Base-by-base conservation (phyloP, 1,140 invertebrate genomes). In the Hestina assimilis region DNA sequence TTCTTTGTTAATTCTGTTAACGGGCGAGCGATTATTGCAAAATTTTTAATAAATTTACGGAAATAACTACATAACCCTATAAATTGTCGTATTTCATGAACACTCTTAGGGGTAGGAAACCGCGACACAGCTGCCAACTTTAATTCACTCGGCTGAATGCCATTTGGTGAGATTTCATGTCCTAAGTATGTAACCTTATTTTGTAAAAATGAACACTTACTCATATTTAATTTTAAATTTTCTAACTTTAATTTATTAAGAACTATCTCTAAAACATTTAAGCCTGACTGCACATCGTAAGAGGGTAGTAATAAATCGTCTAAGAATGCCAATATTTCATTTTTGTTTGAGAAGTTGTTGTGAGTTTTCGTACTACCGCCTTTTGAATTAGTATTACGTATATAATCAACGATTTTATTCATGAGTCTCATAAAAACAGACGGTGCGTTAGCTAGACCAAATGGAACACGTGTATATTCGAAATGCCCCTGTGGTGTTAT, bases 401-500 rank as follows among this genome's bases (percentile, higher is more conserved):
- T n/a, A n/a, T n/a, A n/a, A n/a, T n/a, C n/a, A 9, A 50, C 26
- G 1, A 20, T 15, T 14, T 21, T 51, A 21, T 29, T 17, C 8
- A 48, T 48, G 0, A 50, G 17, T 6, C 54, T 28, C 7, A 42
- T 46, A 35, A 50, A 61, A 19, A 54, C 52, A 0, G 59, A 24
- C 4, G 48, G 47, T 3, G 51, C 58, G 15, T 55, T 61, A 0
- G 53, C 60, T n/a, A 57, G 14, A 29, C 60, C 60, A 20, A 63
- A 63, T 2, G 48, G 60, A 31, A 63, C 45, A 24, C 35, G 48
- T 2, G 53, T 5, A 31, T 48, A 63, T 23, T 63, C 61, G 21
- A 54, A 63, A 1, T 58, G 60, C 5, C 48, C 60, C 3, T n/a
- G 7, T 2, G 48, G 26, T 3, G 60, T 63, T 5, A 63, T 40